Evolutionary conservation across 2,113 vertebrate species (phyloP), one percentile per base, ranked within the genome.

Genomic region (Herpetotheres cachinnans): DNA sequence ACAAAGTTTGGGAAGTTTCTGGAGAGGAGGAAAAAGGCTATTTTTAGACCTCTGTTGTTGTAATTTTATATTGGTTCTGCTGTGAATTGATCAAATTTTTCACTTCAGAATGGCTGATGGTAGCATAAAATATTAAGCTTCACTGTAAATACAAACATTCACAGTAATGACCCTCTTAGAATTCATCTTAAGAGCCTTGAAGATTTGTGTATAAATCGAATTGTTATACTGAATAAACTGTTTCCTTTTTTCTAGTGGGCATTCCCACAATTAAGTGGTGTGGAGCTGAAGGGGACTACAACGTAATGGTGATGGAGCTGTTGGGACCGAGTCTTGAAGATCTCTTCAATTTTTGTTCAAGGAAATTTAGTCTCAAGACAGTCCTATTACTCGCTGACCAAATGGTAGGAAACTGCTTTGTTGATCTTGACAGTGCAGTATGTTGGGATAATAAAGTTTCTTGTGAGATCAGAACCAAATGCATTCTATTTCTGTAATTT

Each of bases 221-320:
- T 40, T 46, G 42, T 62, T 89, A 16, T 14, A 47, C 30, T 72
- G 44, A 92, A 42, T 81, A 76, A 90, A 85, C 36, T 10, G 2
- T 89, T 90, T 74, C 3, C 19, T 97, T 69, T 96, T 46, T 96
- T 97, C 50, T 95, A 99, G 99, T 99, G 96, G 99, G 99, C 76
- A 99, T 99, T 96, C 99, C 99, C 44, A 99, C 98, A 70, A 99
- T 99, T 94, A 99, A 99, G 90, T 99, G 99, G 99, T 99, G 99
- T 44, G 99, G 99, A 52, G 99, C 99, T 7, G 99, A 99, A 97
- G 99, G 99, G 2, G 99, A 99, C 96, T 99, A 99, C 97, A 99
- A 99, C 0, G 99, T 99, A 94, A 99, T 99, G 99, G 99, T 99
- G 93, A 99, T 99, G 99, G 99, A 99, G 96, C 97, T 99, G 67